phyloP scores from a whole-genome alignment of 2,113 vertebrate genomes.

The Panthera uncia region DNA sequence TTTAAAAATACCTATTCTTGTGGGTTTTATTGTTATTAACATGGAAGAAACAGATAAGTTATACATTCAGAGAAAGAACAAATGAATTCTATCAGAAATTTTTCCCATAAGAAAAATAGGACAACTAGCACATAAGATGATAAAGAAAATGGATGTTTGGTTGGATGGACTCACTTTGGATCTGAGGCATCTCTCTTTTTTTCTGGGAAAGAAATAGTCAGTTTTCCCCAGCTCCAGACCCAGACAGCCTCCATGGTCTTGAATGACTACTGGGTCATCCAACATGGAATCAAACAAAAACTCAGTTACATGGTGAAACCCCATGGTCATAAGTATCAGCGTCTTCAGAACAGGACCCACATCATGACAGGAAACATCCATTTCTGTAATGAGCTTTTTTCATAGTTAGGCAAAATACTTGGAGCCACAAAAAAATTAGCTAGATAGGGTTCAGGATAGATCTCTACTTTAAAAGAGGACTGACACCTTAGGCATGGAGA shows the following conservation, averaged over 20 bases:
- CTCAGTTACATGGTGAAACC: not conserved
- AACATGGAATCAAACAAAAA: not conserved
- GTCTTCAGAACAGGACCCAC: not conserved
- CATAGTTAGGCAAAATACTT: not conserved
- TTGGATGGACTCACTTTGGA: not conserved
- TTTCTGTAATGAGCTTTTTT: not conserved
- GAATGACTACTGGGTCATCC: not conserved
- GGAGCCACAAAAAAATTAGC: not conserved
- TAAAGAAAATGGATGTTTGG: not conserved
- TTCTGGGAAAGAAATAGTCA: not conserved
- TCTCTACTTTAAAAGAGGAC: not conserved
- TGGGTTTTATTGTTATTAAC: not conserved
- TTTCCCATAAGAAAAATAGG: not conserved
- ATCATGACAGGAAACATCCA: not conserved
- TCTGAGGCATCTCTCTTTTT: not conserved
- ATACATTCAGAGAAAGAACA: not conserved
- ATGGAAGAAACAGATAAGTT: not conserved
- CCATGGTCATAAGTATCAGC: not conserved
- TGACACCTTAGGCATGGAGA: not conserved
- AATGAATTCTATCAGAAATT: too few relatives aligned
- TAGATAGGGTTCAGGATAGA: not conserved
- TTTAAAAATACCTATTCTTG: not conserved
- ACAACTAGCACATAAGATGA: not conserved
- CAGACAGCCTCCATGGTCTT: not conserved
- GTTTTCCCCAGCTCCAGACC: fast-evolving